Percentiles rank a stretch among this genome's conserved stretches.
Evolutionary conservation across 2,888 invertebrate species (phyloP).

Genomic region (Tolmerus cingulatus): DNA sequence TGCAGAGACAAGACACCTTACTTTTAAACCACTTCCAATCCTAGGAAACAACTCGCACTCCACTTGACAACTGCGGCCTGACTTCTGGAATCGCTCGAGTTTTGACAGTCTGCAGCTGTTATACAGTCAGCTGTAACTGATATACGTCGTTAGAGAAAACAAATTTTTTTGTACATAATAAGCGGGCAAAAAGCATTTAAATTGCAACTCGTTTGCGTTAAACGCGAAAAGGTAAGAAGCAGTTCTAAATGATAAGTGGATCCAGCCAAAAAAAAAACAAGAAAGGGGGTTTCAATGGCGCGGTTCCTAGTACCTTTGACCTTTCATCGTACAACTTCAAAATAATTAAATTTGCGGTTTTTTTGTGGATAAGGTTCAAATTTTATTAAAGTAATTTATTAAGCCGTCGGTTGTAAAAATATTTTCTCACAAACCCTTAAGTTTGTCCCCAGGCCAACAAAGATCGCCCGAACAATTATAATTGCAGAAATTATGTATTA

Average conservation of each 20-base stretch:
- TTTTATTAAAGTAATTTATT: background rate
- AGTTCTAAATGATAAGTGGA: background rate
- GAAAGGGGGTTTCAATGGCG: background rate
- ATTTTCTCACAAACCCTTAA: too few relatives aligned
- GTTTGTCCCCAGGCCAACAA: too few relatives aligned
- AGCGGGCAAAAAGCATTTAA: background rate
- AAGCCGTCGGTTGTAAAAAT: background rate
- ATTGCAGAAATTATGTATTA: too few relatives aligned
- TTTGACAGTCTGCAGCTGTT: background rate
- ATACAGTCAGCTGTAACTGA: background rate
- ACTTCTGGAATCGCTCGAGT: background rate
- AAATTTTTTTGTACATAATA: background rate
- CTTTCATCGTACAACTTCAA: background rate
- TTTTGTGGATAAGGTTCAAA: too few relatives aligned
- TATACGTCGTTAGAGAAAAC: background rate
- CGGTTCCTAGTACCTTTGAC: background rate
- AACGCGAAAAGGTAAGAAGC: background rate
- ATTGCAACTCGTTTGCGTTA: background rate
- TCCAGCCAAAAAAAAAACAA: background rate
- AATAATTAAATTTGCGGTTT: background rate
- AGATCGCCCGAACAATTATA: too few relatives aligned
- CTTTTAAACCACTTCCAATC: background rate
- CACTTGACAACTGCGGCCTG: background rate
- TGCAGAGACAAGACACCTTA: background rate
- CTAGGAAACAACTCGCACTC: background rate